Percentiles rank a stretch among this genome's conserved stretches.
Conservation (phyloP, 2,888 invertebrate genomes). For the Callyntrura sp. region DNA sequence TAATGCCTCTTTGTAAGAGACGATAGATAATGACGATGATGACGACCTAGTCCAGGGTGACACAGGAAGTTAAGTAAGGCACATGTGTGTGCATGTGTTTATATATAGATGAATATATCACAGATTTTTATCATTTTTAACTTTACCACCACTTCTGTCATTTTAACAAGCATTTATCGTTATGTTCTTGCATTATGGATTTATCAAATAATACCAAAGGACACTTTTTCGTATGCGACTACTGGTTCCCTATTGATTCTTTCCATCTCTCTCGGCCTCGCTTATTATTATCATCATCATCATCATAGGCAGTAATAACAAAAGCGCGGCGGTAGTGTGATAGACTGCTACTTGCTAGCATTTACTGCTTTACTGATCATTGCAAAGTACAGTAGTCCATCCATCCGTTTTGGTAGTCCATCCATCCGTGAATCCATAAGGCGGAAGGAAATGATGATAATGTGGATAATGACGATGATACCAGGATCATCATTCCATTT, state of each 20-base stretch:
- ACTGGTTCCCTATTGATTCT: no score
- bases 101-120: no score
- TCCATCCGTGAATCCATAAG: conserved; percentile 54
- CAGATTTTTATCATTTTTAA: not conserved
- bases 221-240: no score
- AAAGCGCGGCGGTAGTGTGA: not conserved
- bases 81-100: no score
- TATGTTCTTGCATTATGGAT: no score
- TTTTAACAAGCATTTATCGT: no score
- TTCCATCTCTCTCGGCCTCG: no score
- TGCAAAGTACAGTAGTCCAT: not conserved
- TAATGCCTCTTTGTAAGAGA: conserved; percentile 22
- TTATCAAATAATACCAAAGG: no score
- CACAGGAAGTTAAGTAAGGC: not conserved
- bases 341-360: not conserved
- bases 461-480: conserved; percentile 20
- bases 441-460: conserved; percentile 26
- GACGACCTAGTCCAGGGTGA: conserved; percentile 46
- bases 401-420: conserved; percentile 41
- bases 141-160: no score
- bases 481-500: not conserved
- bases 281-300: no score
- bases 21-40: conserved; percentile 22
- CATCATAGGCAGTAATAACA: conserved; percentile 18
- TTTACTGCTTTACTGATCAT: not conserved